Percentiles rank a stretch among this genome's conserved stretches.
phyloP scores from a whole-genome alignment of 2,113 vertebrate species.

The Phoenicopterus ruber region DNA sequence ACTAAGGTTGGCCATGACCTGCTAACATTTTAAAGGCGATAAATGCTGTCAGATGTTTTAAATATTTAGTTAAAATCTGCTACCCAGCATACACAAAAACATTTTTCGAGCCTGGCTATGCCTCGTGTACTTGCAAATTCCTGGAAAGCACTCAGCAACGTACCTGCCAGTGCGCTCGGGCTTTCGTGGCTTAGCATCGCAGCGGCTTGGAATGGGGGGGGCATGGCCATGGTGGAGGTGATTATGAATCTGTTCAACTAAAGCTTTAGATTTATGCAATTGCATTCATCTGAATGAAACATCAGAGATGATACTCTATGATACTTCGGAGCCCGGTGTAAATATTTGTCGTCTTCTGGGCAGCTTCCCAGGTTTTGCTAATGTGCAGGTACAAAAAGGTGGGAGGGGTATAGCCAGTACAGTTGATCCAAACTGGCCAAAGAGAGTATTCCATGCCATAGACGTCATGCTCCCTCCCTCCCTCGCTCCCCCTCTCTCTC shows the following conservation, averaged over 20 bases:
- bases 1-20: neutral
- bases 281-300: neutral
- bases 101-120: neutral
- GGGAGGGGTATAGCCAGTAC: no score
- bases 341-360: no score
- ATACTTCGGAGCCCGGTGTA: neutral
- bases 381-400: no score
- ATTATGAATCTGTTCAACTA: neutral
- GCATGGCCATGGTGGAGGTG: neutral
- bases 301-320: neutral
- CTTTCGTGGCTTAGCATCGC: neutral
- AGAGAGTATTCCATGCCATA: no score
- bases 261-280: neutral
- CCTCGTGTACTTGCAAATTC: neutral
- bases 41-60: neutral
- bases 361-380: no score
- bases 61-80: neutral
- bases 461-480: no score
- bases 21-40: neutral
- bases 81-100: neutral
- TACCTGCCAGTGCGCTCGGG: rapidly evolving
- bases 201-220: rapidly evolving
- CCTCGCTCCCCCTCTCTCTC: no score
- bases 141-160: neutral
- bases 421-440: no score